Conservation (phyloP, 2,888 invertebrate genomes). For the Axea sp. region DNA sequence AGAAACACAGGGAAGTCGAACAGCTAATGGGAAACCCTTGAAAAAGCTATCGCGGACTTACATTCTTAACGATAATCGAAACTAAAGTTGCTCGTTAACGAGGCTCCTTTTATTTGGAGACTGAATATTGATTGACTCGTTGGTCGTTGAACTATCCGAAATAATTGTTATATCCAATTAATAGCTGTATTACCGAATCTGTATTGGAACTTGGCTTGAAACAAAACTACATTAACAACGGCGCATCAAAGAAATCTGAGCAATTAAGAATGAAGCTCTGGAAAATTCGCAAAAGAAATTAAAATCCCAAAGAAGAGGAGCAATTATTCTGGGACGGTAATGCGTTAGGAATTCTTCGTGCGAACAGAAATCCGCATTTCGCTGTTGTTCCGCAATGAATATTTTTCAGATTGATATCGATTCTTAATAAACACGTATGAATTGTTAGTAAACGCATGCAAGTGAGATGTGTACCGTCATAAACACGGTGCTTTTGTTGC, state of each 20-base stretch:
- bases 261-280: constrained; percentile 23
- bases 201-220: constrained; percentile 6
- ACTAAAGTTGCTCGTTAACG: constrained; percentile 10
- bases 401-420: no score
- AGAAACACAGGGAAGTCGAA: no score
- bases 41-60: background rate
- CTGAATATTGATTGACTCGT: constrained; percentile 15
- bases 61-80: background rate
- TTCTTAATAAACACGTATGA: no score
- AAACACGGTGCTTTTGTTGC: no score
- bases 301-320: no score
- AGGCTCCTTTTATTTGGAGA: constrained; percentile 18
- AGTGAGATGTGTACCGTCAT: no score
- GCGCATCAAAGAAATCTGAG: constrained; percentile 1
- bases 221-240: constrained; percentile 15
- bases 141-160: constrained; percentile 17
- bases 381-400: no score
- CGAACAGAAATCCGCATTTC: no score
- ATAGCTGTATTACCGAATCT: background rate
- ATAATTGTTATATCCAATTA: constrained; percentile 33
- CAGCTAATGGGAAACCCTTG: background rate
- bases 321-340: no score
- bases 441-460: no score
- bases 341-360: no score
- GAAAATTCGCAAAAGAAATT: constrained; percentile 34